Conservation (phyloP, 1,140 invertebrate species). For the Tetramorium simillimum region DNA sequence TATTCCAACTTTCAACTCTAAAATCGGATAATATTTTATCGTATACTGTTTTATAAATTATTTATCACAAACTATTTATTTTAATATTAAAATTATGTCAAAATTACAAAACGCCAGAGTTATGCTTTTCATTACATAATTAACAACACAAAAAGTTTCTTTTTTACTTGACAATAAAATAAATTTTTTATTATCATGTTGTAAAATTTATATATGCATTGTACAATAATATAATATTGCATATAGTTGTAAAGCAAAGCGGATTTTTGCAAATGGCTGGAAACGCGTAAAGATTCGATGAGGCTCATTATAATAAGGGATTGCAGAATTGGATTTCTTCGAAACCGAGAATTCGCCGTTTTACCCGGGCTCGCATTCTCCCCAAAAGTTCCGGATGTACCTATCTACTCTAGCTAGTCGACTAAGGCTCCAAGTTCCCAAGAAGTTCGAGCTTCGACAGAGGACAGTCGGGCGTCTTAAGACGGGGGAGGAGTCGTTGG, state of each 20-base stretch:
- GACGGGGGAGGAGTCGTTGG: neutral
- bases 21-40: neutral
- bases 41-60: neutral
- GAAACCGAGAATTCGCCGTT: slow-evolving; percentile 56
- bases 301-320: slow-evolving; percentile 57
- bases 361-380: slow-evolving; percentile 26
- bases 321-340: slow-evolving; percentile 62
- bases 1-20: neutral
- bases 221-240: neutral
- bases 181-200: no score
- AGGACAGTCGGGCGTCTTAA: slow-evolving; percentile 55
- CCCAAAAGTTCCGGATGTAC: slow-evolving; percentile 56
- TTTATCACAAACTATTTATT: neutral
- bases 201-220: neutral
- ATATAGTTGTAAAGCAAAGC: neutral
- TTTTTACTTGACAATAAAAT: no score
- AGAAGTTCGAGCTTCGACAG: slow-evolving; percentile 59
- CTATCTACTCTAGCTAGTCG: slow-evolving; percentile 39
- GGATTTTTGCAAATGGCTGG: neutral
- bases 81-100: no score
- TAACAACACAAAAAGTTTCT: no score
- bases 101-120: no score
- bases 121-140: no score
- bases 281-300: slow-evolving; percentile 34
- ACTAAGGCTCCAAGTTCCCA: slow-evolving; percentile 61